These are phyloP conservation scores for Gymnocypris eckloni DNA, from an alignment of 2,797 vertebrate species.

Conservation along the genomic window DNA sequence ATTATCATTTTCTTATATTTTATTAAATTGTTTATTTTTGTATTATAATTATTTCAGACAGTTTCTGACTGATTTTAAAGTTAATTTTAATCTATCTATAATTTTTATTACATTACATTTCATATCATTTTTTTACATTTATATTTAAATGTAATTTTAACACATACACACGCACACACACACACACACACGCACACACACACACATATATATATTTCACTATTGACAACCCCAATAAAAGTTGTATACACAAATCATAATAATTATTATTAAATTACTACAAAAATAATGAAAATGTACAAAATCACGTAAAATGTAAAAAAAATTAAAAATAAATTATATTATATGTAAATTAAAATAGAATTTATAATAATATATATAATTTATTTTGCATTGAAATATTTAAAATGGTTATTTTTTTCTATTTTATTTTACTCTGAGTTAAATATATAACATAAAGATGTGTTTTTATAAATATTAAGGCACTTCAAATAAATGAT, in stretches of 20 bases:
- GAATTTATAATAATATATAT: not conserved
- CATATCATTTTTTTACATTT: no score
- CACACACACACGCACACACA: no score
- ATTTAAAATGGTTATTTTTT: not conserved
- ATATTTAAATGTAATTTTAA: no score
- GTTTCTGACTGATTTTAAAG: not conserved
- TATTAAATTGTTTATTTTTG: not conserved
- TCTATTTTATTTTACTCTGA: not conserved
- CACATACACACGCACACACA: no score
- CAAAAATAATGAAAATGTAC: not conserved
- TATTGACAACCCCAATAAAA: not conserved
- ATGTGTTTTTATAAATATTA: not conserved
- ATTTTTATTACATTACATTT: no score
- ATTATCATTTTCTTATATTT: not conserved
- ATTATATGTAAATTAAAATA: no score
- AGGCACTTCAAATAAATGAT: not conserved
- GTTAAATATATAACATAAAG: not conserved
- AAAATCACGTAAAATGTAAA: not conserved
- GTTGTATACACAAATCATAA: not conserved
- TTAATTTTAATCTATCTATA: no score
- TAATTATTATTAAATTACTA: not conserved
- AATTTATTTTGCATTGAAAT: not conserved
- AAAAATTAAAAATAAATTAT: not conserved
- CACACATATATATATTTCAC: not conserved
- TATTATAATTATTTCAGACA: not conserved